A percentile compares a stretch with the other conserved stretches of the same genome.
These are phyloP conservation scores for Lepisosteus oculatus DNA, from an alignment of 2,113 vertebrate genomes.

Conservation along the genomic window DNA sequence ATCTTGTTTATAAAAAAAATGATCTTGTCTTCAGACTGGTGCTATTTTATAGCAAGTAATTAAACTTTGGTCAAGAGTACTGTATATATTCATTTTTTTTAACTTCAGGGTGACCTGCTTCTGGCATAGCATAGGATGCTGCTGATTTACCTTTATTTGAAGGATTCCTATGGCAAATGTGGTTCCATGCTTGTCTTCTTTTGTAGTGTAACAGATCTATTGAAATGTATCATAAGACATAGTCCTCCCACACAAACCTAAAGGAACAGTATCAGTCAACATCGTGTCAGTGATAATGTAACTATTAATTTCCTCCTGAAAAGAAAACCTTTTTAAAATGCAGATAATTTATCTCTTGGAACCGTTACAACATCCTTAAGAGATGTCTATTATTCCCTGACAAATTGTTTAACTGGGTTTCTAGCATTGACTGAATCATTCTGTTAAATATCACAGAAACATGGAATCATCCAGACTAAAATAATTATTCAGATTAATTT, in stretches of 20 bases:
- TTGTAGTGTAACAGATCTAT: constrained; percentile 41
- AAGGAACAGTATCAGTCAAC: constrained; percentile 32
- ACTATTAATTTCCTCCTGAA: constrained; percentile 23
- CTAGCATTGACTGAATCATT: constrained; percentile 12
- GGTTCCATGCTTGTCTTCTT: constrained; percentile 36
- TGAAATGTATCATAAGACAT: constrained; percentile 46
- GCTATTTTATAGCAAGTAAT: too few relatives aligned
- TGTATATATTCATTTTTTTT: background rate
- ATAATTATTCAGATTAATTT: too few relatives aligned
- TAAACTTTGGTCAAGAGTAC: background rate
- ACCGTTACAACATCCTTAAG: constrained; percentile 33
- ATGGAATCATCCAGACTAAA: too few relatives aligned
- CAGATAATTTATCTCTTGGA: constrained; percentile 32
- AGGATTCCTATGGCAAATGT: constrained; percentile 24
- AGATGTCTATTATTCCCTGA: constrained; percentile 7
- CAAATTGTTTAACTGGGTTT: constrained; percentile 33
- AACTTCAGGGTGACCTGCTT: constrained; percentile 22
- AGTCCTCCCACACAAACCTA: constrained; percentile 28
- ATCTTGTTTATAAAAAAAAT: too few relatives aligned
- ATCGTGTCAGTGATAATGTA: constrained; percentile 36
- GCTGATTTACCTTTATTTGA: constrained; percentile 59
- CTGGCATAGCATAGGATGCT: constrained; percentile 31
- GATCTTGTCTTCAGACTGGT: too few relatives aligned
- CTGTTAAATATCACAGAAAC: too few relatives aligned
- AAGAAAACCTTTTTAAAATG: constrained; percentile 14